Conservation (phyloP, 1,140 invertebrate species). For the Geopemphigus sp. region DNA sequence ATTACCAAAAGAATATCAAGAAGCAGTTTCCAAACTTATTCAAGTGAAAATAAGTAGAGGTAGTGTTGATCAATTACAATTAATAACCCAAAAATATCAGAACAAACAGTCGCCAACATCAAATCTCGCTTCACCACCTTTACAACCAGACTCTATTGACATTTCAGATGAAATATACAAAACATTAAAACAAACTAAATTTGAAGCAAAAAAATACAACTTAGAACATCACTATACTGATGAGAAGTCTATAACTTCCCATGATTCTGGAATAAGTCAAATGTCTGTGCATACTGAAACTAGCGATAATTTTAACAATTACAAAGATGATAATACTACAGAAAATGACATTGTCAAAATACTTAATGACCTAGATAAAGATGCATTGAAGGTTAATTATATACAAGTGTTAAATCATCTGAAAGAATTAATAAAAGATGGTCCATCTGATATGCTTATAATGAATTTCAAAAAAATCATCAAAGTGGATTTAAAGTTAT, state of each 20-base stretch:
- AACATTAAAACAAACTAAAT: slow-evolving; percentile 82
- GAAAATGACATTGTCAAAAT: not conserved
- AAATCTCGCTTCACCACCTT: slow-evolving; percentile 52
- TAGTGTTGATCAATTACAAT: slow-evolving; percentile 37
- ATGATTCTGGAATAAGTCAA: slow-evolving; percentile 85
- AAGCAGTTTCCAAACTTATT: slow-evolving; percentile 74
- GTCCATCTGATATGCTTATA: not conserved
- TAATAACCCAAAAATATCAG: slow-evolving; percentile 5
- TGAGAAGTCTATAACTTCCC: slow-evolving; percentile 69
- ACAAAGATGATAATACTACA: not conserved
- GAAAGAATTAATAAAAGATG: not conserved
- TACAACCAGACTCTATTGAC: slow-evolving; percentile 57
- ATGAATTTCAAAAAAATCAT: not conserved
- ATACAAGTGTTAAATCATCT: not conserved
- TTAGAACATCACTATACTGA: slow-evolving; percentile 59
- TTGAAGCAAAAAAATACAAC: slow-evolving; percentile 55
- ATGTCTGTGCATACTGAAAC: slow-evolving; percentile 59
- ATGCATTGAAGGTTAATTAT: not conserved
- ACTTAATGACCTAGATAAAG: slow-evolving; percentile 12
- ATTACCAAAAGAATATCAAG: slow-evolving; percentile 78
- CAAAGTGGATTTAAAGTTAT: slow-evolving; percentile 5
- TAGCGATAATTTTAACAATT: not conserved
- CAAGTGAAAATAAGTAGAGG: slow-evolving; percentile 58
- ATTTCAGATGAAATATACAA: slow-evolving; percentile 86
- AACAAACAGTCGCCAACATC: slow-evolving; percentile 34